Evolutionary conservation across 2,797 vertebrate genomes (phyloP).

Genomic region (Macropus fuliginosus): DNA sequence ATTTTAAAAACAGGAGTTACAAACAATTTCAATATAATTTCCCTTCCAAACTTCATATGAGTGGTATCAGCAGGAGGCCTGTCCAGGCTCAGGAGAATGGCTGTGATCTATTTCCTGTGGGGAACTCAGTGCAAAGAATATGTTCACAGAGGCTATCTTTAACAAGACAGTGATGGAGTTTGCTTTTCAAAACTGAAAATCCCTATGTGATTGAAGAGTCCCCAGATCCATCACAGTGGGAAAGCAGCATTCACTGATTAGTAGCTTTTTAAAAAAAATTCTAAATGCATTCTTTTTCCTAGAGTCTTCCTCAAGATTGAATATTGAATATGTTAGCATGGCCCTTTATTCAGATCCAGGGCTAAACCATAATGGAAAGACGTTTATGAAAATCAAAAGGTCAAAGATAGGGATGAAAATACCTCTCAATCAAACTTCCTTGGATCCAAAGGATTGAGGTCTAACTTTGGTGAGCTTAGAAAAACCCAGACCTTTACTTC

Average conservation of each 20-base stretch:
- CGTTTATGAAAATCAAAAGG: constrained; percentile 15
- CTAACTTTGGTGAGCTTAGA: neutral
- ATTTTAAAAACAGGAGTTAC: constrained; percentile 74
- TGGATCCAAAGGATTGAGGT: constrained; percentile 13
- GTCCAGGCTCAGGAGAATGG: constrained; percentile 33
- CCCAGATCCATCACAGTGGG: neutral
- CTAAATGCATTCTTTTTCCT: neutral
- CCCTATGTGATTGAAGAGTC: neutral
- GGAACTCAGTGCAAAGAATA: constrained; percentile 29
- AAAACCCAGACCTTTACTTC: neutral
- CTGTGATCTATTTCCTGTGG: constrained; percentile 23
- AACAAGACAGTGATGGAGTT: constrained; percentile 43
- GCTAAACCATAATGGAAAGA: neutral
- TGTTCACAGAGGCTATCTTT: neutral
- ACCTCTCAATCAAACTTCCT: neutral
- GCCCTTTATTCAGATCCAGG: constrained; percentile 37
- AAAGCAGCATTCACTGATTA: constrained; percentile 43
- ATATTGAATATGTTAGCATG: constrained; percentile 37
- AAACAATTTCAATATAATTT: constrained; percentile 58
- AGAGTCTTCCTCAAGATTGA: constrained; percentile 11
- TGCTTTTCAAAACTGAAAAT: constrained; percentile 32
- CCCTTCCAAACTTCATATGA: constrained; percentile 62
- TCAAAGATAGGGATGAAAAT: constrained; percentile 1
- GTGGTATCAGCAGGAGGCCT: constrained; percentile 41
- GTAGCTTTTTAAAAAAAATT: neutral